These are phyloP conservation scores for Noctua comes DNA, from an alignment of 2,888 invertebrate species.

Conservation along the genomic window DNA sequence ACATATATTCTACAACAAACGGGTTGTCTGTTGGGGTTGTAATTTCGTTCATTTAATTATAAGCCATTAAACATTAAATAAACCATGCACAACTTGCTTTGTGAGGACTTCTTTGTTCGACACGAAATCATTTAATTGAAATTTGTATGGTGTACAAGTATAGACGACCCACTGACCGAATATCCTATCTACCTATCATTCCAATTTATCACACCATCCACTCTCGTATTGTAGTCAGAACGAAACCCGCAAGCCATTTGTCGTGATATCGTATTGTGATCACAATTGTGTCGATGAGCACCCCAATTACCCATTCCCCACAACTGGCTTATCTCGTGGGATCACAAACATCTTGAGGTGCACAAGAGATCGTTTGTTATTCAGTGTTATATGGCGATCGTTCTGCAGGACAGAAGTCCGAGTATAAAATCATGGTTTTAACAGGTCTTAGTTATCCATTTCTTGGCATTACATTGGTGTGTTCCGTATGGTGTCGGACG, in stretches of 20 bases:
- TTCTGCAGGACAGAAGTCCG: conserved; percentile 2
- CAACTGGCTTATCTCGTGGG: conserved; percentile 45
- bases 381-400: neutral
- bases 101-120: neutral
- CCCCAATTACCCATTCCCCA: conserved; percentile 51
- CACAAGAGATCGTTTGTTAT: conserved; percentile 24
- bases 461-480: neutral
- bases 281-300: conserved; percentile 52
- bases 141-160: neutral
- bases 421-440: conserved; percentile 23
- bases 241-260: conserved; percentile 38
- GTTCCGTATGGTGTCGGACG: too few relatives aligned
- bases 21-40: neutral
- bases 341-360: conserved; percentile 41
- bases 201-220: neutral
- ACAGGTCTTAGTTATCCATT: neutral
- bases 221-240: neutral
- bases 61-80: neutral
- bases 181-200: neutral
- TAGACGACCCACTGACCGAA: neutral
- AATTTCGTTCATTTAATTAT: neutral
- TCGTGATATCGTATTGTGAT: conserved; percentile 51
- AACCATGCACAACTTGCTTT: neutral
- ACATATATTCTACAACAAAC: neutral
- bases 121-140: neutral